Evolutionary conservation across 2,888 invertebrate genomes (phyloP), one percentile per base, ranked within the genome.

Genomic region (Dyspetes luteomarginatus): DNA sequence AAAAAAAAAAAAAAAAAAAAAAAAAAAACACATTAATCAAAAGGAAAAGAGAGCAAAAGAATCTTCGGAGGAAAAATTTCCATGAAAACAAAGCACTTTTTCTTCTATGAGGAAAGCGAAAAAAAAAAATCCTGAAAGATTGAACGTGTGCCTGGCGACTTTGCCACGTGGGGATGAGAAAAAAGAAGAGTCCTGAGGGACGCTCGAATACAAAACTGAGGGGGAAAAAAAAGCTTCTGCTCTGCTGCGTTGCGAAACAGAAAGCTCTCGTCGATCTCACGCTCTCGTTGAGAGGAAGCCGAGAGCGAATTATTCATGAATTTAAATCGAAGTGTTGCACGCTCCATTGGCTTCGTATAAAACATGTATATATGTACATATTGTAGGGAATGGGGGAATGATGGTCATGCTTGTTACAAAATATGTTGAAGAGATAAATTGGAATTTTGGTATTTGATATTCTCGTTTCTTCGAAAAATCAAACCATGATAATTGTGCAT

Each of bases 251-350:
- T n/a, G 56, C 36, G 58, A 81, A 81, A 82, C 71, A 80, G 77
- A 84, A 82, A 84, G 78, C 81, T 82, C 26, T 19, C 85, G 82
- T n/a, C 73, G 83, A 75, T 73, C 77, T 78, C 67, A 85, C 79
- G 86, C 82, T 86, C 86, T 85, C 83, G 77, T 58, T 28, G 55
- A 30, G 68, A 45, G 26, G 50, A 48, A 41, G 65, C 28, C 41
- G 52, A 36, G 43, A 45, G 24, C 83, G 87, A 90, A 89, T 90
- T 89, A 89, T 89, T 89, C 89, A 89, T 89, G 89, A 89, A 89
- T 89, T 89, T 87, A 89, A 88, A 88, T 88, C 87, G 85, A 83
- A 86, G 85, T 86, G 86, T 84, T 83, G 86, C 86, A 88, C 86
- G 89, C 85, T 86, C 88, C 88, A 89, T 89, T 88, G 89, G 87